Conservation (phyloP, 2,113 vertebrate species). For the Rhegmatorhina hoffmannsi region DNA sequence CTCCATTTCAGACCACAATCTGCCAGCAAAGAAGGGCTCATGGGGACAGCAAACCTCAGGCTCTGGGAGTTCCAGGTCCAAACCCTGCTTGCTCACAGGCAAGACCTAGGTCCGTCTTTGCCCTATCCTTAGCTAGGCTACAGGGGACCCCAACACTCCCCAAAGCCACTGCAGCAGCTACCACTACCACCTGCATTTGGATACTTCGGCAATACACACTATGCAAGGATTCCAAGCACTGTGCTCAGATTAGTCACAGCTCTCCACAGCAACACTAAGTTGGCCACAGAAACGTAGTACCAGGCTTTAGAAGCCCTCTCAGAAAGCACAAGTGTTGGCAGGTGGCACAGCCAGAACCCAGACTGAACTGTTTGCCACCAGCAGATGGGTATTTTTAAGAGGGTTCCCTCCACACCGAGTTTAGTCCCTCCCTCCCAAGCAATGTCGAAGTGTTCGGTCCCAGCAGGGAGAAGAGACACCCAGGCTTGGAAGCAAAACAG, state of each 20-base stretch:
- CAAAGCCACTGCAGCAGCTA: background rate
- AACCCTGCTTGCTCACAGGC: background rate
- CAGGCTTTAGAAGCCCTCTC: background rate
- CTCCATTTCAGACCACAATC: constrained; percentile 40
- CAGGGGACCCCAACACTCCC: background rate
- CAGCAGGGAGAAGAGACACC: background rate
- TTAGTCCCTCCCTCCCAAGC: background rate
- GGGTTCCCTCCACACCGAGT: background rate
- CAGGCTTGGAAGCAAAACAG: accelerated
- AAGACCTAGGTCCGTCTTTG: background rate
- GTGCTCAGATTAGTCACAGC: background rate
- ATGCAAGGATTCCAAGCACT: background rate
- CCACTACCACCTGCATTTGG: background rate
- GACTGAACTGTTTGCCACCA: background rate
- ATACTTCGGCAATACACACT: background rate
- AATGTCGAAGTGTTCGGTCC: background rate
- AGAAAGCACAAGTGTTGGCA: background rate
- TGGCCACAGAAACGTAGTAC: background rate
- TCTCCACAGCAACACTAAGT: background rate
- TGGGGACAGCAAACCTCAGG: background rate
- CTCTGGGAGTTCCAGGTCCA: background rate
- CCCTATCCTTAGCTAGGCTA: background rate
- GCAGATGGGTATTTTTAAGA: background rate
- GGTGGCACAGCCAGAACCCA: accelerated
- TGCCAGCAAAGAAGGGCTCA: background rate